Evolutionary conservation across 1,140 invertebrate genomes (phyloP).

Genomic region (Magallana gigas): DNA sequence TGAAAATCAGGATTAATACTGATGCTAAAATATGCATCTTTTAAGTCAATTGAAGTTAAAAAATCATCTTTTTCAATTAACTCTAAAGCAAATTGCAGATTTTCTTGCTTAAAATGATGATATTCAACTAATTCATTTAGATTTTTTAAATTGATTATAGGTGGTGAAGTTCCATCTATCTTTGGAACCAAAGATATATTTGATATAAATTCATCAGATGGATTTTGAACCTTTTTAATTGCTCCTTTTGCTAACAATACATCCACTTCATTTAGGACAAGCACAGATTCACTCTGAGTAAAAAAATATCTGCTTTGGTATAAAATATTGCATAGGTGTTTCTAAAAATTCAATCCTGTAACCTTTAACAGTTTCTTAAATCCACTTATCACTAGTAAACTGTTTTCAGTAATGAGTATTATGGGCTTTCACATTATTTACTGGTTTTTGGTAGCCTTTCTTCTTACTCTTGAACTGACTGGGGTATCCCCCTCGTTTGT

Average conservation of each 20-base stretch:
- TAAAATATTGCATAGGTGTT: neutral
- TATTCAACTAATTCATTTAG: constrained; percentile 42
- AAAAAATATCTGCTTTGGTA: neutral
- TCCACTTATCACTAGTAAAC: neutral
- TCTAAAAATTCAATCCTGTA: constrained; percentile 29
- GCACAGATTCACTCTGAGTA: neutral
- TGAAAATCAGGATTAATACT: neutral
- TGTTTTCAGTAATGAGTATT: neutral
- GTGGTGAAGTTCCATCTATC: constrained; percentile 40
- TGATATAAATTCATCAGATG: constrained; percentile 36
- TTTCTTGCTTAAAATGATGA: constrained; percentile 56
- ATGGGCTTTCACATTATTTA: neutral
- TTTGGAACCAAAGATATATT: constrained; percentile 46
- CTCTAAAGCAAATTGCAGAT: constrained; percentile 20
- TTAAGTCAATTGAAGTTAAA: constrained; percentile 51
- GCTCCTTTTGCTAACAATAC: neutral
- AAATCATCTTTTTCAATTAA: constrained; percentile 37
- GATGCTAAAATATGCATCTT: constrained; percentile 46
- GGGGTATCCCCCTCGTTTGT: neutral
- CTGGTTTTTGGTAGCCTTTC: neutral
- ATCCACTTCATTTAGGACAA: constrained; percentile 16
- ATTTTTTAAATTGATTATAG: constrained; percentile 47
- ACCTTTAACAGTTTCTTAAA: neutral
- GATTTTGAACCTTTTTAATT: neutral
- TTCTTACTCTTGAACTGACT: neutral